Base-by-base conservation (phyloP, 2,888 invertebrate species). In the Phanerotoma sp. region DNA sequence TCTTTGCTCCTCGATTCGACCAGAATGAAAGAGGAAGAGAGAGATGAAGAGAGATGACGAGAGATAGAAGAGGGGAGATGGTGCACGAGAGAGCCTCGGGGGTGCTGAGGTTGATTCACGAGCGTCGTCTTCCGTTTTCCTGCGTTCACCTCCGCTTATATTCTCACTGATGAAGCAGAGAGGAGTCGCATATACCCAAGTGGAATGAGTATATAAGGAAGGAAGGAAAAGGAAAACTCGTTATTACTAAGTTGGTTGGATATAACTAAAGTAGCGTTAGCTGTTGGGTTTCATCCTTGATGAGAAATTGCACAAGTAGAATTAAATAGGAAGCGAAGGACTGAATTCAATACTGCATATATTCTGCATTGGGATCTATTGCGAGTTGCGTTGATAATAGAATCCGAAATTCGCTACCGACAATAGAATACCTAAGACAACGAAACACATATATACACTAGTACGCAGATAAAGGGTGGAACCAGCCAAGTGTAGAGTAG, bases 321-420 rank as follows among this genome's bases (percentile, higher is more conserved):
- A 25, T 15, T 41, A 9, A 13, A 10, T 22, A 41, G 25, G 25
- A 7, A 21, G 21, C 7, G 30, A n/a, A 22, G 33, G 13, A 45
- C 30, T 32, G 45, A 38, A 50, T 25, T 33, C 11, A 33, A 32
- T 28, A 42, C 32, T 50, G 47, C 30, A 16, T 46, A 25, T 25
- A 25, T 38, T 20, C 47, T 30, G 18, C 28, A 20, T 47, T 13
- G 10, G 40, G 18, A 42, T 37, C 33, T 41, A 30, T 52, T 40
- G 33, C 33, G 47, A 57, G 57, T 49, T 51, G 44, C 44, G 32
- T 49, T 56, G 62, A 60, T 60, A 60, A 62, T 62, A 51, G 62
- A 62, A 60, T 60, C 35, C 51, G 44, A 57, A 38, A 48, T 37
- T 48, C 28, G 21, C 16, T 30, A 49, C 35, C 40, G 30, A 38